A percentile compares a stretch with the other conserved stretches of the same genome.
These are phyloP conservation scores for Shinisaurus crocodilurus DNA, from an alignment of 2,113 vertebrate species.

Conservation along the genomic window DNA sequence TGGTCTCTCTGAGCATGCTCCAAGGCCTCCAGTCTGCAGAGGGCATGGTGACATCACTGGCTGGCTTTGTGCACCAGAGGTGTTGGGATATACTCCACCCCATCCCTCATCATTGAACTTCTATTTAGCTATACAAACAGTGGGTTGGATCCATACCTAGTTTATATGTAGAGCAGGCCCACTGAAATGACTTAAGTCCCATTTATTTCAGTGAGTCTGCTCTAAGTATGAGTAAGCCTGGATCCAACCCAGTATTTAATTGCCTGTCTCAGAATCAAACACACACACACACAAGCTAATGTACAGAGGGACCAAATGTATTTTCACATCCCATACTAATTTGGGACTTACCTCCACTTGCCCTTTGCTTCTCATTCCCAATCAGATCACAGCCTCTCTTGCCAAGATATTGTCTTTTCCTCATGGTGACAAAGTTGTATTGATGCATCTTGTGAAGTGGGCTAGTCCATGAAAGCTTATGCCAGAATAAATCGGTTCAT, in stretches of 20 bases:
- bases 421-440: not conserved
- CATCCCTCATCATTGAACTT: not conserved
- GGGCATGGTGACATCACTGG: not conserved
- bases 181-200: too few species aligned
- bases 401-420: slow-evolving; percentile 1
- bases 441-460: not conserved
- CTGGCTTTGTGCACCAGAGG: not conserved
- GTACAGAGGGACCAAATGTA: not conserved
- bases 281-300: not conserved
- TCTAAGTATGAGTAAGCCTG: too few species aligned
- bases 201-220: not conserved
- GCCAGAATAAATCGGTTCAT: too few species aligned
- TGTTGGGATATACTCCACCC: too few species aligned
- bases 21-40: not conserved
- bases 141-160: not conserved
- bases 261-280: not conserved
- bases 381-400: not conserved
- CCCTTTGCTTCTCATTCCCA: not conserved
- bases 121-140: not conserved
- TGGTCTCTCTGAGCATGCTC: not conserved
- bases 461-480: too few species aligned
- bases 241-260: not conserved
- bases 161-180: not conserved
- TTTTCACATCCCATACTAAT: not conserved
- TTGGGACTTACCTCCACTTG: not conserved